Evolutionary conservation across 2,113 vertebrate genomes (phyloP).

Genomic region (Chascanopsetta lugubris): DNA sequence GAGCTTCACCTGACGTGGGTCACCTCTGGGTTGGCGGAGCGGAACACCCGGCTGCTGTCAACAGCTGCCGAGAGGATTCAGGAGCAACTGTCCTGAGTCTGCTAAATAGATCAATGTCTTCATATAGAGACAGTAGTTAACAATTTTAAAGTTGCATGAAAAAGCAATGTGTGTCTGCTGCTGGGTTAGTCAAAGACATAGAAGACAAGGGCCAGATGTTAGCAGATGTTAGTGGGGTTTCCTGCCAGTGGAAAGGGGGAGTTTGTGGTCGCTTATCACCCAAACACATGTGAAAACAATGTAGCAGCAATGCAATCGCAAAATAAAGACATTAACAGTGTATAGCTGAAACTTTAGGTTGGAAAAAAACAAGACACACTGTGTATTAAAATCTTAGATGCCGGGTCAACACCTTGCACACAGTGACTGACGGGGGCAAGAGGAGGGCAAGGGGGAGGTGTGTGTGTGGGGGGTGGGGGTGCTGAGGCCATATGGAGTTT

Average conservation of each 20-base stretch:
- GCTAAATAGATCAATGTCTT: too few species aligned
- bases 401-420: neutral
- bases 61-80: too few species aligned
- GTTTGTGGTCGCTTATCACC: neutral
- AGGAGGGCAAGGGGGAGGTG: constrained; percentile 11
- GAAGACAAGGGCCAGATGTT: neutral
- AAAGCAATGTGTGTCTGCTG: neutral
- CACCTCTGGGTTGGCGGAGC: too few species aligned
- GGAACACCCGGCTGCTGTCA: too few species aligned
- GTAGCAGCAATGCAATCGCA: neutral
- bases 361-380: constrained; percentile 5
- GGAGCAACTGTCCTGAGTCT: too few species aligned
- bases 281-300: neutral
- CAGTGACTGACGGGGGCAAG: constrained; percentile 31
- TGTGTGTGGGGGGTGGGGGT: neutral
- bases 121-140: too few species aligned
- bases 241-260: neutral
- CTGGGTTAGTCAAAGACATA: too few species aligned
- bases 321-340: neutral
- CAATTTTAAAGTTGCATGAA: too few species aligned
- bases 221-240: neutral
- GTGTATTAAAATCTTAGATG: constrained; percentile 5
- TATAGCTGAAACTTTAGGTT: neutral
- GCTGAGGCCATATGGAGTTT: constrained; percentile 23
- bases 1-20: too few species aligned